Percentiles rank a stretch among this genome's conserved stretches.
Evolutionary conservation across 2,113 vertebrate genomes (phyloP).

Genomic region (Corythornis vintsioides): DNA sequence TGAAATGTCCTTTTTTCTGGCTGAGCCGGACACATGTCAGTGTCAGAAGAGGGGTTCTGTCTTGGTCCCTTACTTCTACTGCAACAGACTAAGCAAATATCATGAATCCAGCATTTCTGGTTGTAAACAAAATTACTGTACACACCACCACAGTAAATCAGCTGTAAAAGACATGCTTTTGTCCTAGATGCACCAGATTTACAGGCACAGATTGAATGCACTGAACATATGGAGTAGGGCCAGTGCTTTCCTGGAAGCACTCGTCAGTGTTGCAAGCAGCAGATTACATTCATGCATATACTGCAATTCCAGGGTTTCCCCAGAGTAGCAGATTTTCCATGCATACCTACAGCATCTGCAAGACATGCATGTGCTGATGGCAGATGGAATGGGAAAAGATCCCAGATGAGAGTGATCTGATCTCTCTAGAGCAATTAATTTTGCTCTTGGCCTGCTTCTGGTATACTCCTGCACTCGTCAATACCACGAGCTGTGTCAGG

Average conservation of each 20-base stretch:
- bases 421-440: neutral
- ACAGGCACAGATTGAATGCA: neutral
- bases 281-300: too few relatives aligned
- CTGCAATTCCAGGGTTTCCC: neutral
- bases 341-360: neutral
- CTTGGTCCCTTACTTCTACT: neutral
- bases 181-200: neutral
- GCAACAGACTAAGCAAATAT: fast-evolving
- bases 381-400: neutral
- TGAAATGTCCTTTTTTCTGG: neutral
- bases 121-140: neutral
- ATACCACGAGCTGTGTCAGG: neutral
- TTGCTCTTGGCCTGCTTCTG: neutral
- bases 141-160: neutral
- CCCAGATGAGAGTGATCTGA: neutral
- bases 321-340: neutral
- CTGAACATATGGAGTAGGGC: neutral
- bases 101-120: neutral
- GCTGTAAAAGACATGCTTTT: neutral
- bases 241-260: neutral
- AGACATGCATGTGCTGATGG: neutral
- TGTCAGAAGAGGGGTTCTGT: neutral
- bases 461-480: fast-evolving
- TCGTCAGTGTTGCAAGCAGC: neutral
- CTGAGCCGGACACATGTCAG: neutral